Conservation (phyloP, 2,888 invertebrate species). For the Lissocephala sabroskyi region DNA sequence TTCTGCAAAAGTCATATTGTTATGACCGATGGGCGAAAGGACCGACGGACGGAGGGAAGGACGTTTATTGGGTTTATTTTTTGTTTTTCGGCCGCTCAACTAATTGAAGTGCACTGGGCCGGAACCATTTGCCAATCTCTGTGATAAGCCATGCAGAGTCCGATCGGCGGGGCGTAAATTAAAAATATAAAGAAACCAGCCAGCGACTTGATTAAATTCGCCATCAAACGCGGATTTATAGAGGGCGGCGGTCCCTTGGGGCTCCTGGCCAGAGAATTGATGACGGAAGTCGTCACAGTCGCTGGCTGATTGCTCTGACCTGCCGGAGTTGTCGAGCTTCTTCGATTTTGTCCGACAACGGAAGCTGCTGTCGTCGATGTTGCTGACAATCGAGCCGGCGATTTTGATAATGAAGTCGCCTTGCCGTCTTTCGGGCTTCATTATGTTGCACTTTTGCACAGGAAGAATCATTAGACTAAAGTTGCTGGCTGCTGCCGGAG, state of each 20-base stretch:
- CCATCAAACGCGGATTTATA: slow-evolving; percentile 64
- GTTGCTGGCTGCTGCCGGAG: slow-evolving; percentile 35
- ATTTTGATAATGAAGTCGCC: slow-evolving; percentile 60
- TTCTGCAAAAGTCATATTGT: slow-evolving; percentile 23
- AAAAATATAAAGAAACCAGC: slow-evolving; percentile 46
- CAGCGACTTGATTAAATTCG: slow-evolving; percentile 59
- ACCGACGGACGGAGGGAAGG: background rate
- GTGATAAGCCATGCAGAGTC: slow-evolving; percentile 64
- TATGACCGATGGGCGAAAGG: too few relatives aligned
- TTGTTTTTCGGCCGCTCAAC: slow-evolving; percentile 34
- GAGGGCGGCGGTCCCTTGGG: slow-evolving; percentile 7
- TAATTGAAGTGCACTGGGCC: slow-evolving; percentile 62
- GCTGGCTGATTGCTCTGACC: slow-evolving; percentile 55
- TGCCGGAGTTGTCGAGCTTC: slow-evolving; percentile 49
- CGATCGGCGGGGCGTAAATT: slow-evolving; percentile 58
- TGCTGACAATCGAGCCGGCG: slow-evolving; percentile 34
- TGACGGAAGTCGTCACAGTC: slow-evolving; percentile 44
- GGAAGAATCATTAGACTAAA: too few relatives aligned
- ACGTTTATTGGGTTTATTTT: background rate
- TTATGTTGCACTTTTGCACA: background rate
- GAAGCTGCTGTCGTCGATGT: slow-evolving; percentile 33
- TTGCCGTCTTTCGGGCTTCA: background rate
- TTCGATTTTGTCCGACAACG: slow-evolving; percentile 45
- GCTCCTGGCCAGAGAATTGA: background rate
- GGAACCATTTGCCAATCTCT: slow-evolving; percentile 62